phyloP scores from a whole-genome alignment of 2,888 invertebrate genomes.

The Hybos culiciformis region DNA sequence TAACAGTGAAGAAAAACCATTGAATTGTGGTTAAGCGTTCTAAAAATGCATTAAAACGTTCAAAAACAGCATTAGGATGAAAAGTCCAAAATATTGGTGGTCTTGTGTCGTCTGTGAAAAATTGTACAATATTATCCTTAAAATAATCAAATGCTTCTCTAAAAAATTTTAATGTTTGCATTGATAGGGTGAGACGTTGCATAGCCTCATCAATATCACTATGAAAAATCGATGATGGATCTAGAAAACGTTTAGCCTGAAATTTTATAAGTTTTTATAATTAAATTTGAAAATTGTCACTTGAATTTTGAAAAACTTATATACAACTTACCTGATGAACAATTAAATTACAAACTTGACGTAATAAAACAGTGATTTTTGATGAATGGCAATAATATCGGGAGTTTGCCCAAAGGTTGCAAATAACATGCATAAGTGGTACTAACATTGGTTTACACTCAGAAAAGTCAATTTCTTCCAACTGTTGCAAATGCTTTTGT shows the following conservation, averaged over 20 bases:
- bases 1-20: conserved; percentile 75
- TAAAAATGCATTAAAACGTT: conserved; percentile 62
- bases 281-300: not conserved
- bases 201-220: conserved; percentile 90
- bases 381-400: conserved; percentile 80
- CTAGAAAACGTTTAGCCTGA: conserved; percentile 75
- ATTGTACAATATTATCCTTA: conserved; percentile 50
- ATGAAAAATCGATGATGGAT: conserved; percentile 84
- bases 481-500: conserved; percentile 60
- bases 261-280: conserved; percentile 20
- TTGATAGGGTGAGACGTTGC: conserved; percentile 59
- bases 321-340: conserved; percentile 59
- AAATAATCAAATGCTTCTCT: conserved; percentile 53
- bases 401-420: conserved; percentile 82
- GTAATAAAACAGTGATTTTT: conserved; percentile 75
- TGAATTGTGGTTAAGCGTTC: conserved; percentile 63
- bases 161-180: conserved; percentile 50
- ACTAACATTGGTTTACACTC: conserved; percentile 63
- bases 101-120: conserved; percentile 45
- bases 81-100: conserved; percentile 57
- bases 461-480: conserved; percentile 77
- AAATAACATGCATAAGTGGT: conserved; percentile 69
- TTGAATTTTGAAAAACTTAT: not conserved
- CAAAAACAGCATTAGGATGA: conserved; percentile 68
- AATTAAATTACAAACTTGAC: conserved; percentile 80